Evolutionary conservation across 2,888 invertebrate species (phyloP).

Genomic region (Pterostichus niger): DNA sequence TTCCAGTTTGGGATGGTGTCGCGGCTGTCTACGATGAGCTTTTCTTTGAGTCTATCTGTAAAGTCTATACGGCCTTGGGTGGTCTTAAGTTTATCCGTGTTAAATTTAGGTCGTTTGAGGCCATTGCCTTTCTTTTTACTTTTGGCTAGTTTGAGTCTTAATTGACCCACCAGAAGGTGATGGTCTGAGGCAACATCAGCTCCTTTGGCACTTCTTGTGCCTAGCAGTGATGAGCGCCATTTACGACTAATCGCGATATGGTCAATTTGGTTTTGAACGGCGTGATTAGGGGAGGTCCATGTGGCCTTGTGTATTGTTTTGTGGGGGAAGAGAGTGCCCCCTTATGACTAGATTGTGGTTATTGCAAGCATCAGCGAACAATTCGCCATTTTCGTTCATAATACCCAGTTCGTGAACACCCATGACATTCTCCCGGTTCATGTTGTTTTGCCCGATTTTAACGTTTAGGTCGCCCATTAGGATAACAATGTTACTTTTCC

Average conservation of each 20-base stretch:
- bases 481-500: not conserved
- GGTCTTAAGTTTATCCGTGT: not conserved
- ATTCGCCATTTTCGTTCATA: conserved; percentile 1
- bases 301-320: conserved; percentile 64
- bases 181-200: not conserved
- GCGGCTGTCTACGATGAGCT: no score
- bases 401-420: not conserved
- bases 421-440: not conserved
- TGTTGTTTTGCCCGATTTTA: conserved; percentile 2
- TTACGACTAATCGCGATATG: conserved; percentile 47
- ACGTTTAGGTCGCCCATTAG: not conserved
- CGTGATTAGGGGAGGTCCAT: conserved; percentile 58
- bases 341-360: conserved; percentile 36
- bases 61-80: not conserved
- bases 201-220: not conserved
- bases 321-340: conserved; percentile 48
- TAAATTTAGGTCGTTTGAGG: not conserved
- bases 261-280: conserved; percentile 59
- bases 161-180: conserved; percentile 1
- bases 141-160: not conserved
- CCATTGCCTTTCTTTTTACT: not conserved
- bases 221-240: conserved; percentile 29
- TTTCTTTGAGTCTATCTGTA: not conserved
- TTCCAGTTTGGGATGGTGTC: no score
- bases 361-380: conserved; percentile 60